Conservation (phyloP, 2,113 vertebrate genomes). For the Cebus imitator region DNA sequence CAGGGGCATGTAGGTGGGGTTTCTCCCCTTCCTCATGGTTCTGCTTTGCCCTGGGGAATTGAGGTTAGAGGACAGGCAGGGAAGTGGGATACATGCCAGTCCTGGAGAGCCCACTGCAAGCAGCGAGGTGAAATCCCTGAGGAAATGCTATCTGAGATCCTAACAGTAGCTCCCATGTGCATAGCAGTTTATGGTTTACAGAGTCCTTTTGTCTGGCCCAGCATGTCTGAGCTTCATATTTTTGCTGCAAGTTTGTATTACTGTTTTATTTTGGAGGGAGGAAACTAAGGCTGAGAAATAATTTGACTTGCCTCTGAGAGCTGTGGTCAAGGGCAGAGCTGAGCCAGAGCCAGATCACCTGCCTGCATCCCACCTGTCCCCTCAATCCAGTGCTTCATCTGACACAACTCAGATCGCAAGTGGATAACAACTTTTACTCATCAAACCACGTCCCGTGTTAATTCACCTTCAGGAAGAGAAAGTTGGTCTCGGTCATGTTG, state of each 20-base stretch:
- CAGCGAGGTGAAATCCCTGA: neutral
- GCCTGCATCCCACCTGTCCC: neutral
- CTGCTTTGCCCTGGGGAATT: neutral
- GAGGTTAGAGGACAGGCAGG: neutral
- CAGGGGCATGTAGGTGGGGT: accelerated
- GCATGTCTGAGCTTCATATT: neutral
- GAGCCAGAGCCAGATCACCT: neutral
- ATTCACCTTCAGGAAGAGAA: neutral
- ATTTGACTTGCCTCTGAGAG: neutral
- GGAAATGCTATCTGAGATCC: neutral
- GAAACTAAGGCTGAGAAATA: neutral
- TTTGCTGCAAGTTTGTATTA: neutral
- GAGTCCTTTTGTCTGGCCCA: neutral
- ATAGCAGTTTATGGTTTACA: neutral
- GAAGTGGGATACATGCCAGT: neutral
- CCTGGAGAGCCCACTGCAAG: neutral
- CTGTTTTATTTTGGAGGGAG: neutral
- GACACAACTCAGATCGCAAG: neutral
- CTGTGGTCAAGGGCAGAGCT: neutral
- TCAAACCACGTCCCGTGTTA: neutral
- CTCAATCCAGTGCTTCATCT: neutral
- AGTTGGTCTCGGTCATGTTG: neutral
- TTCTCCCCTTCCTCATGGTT: neutral
- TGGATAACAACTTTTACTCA: neutral
- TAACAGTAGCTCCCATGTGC: accelerated